A percentile compares a stretch with the other conserved stretches of the same genome.
Conservation (phyloP, 2,797 vertebrate genomes). For the Limnodromus scolopaceus region DNA sequence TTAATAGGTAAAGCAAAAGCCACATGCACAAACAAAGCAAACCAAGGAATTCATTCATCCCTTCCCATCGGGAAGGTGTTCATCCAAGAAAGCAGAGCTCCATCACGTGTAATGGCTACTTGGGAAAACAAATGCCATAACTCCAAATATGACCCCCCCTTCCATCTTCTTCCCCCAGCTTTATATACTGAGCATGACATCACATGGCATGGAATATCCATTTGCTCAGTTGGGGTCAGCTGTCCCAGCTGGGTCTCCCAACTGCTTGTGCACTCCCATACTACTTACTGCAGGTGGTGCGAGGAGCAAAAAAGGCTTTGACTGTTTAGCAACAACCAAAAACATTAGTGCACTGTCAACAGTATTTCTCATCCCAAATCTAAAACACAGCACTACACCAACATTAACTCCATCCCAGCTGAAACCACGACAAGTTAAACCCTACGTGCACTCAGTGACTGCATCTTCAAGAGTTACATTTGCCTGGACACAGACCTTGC, state of each 20-base stretch:
- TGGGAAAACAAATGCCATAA: neutral
- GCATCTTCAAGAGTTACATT: neutral
- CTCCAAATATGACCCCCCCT: neutral
- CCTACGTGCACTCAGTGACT: neutral
- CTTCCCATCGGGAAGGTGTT: neutral
- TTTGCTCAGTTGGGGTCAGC: neutral
- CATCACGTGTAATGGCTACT: neutral
- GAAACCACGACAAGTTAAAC: neutral
- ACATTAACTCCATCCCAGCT: neutral
- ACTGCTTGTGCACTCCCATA: neutral
- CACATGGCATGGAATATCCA: neutral
- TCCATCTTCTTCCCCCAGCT: neutral
- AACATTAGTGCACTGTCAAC: neutral
- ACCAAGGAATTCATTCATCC: neutral
- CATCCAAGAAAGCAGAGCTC: neutral
- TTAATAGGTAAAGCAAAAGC: neutral
- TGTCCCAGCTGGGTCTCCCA: neutral
- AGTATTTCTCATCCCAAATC: neutral
- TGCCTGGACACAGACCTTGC: neutral
- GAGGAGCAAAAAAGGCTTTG: neutral
- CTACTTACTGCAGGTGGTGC: neutral
- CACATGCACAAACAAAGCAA: neutral
- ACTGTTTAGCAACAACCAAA: neutral
- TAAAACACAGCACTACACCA: neutral
- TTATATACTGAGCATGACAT: neutral